Percentiles rank a stretch among this genome's conserved stretches.
Conservation (phyloP, 2,113 vertebrate species). For the Anguilla rostrata region DNA sequence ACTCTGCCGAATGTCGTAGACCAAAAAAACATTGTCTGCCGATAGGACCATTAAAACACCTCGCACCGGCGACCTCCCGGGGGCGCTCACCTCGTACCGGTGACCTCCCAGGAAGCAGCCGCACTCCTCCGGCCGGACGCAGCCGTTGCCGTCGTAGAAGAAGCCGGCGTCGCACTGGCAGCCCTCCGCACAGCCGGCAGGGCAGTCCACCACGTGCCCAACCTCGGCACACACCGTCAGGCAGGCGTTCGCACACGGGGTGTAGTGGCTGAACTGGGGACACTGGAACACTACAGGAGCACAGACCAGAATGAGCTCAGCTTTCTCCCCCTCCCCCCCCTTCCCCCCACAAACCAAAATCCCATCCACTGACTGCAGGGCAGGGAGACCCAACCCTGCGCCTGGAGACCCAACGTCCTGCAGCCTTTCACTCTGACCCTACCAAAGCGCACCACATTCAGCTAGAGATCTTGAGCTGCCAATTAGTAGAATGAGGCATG, state of each 20-base stretch:
- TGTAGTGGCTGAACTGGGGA: conserved; percentile 49
- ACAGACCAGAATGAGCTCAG: neutral
- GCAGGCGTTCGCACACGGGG: conserved; percentile 42
- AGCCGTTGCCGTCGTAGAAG: conserved; percentile 41
- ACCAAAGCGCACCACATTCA: too few species aligned
- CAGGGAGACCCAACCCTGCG: too few species aligned
- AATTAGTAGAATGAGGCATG: too few species aligned
- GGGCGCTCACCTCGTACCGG: conserved; percentile 34
- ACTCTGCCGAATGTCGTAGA: too few species aligned
- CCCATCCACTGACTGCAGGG: too few species aligned
- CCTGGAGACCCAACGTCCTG: too few species aligned
- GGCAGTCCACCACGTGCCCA: conserved; percentile 15
- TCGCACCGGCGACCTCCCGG: neutral
- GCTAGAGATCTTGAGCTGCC: too few species aligned
- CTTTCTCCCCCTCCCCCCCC: too few species aligned
- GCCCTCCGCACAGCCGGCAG: conserved; percentile 43
- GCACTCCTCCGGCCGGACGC: conserved; percentile 42
- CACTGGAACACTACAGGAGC: conserved; percentile 29
- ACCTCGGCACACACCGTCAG: conserved; percentile 43
- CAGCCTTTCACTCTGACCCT: too few species aligned
- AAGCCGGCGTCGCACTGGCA: conserved; percentile 45
- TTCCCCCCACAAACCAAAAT: too few species aligned
- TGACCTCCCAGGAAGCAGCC: conserved; percentile 39
- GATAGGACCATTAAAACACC: too few species aligned
- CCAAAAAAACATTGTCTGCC: too few species aligned